Evolutionary conservation across 1,140 invertebrate genomes (phyloP).

Genomic region (Augochlora pura): DNA sequence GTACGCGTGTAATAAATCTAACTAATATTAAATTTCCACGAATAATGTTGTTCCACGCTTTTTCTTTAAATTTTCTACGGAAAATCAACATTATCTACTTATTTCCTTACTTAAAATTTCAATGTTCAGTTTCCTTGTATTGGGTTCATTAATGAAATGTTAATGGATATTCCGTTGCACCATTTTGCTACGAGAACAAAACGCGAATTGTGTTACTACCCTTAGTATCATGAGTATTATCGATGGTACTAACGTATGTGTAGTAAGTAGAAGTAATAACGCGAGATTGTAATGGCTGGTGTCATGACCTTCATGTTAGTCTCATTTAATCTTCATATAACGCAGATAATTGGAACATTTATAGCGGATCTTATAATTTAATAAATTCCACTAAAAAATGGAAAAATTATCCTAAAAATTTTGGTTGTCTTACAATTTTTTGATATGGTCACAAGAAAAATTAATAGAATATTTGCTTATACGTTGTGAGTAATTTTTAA

Average conservation of each 20-base stretch:
- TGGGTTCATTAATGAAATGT: background rate
- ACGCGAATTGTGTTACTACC: background rate
- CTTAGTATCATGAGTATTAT: background rate
- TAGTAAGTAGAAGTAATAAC: constrained; percentile 20
- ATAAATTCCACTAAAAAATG: constrained; percentile 45
- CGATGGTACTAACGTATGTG: background rate
- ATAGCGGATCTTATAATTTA: constrained; percentile 22
- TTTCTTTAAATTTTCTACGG: too few species aligned
- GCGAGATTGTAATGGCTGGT: constrained; percentile 31
- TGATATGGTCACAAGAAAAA: background rate
- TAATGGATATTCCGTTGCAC: background rate
- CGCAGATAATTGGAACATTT: constrained; percentile 14
- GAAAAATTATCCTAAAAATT: constrained; percentile 8
- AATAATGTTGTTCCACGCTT: too few species aligned
- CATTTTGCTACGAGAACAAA: too few species aligned
- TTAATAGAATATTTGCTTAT: background rate
- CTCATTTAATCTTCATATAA: constrained; percentile 45
- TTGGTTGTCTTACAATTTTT: background rate
- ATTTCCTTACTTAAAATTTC: too few species aligned
- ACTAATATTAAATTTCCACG: too few species aligned
- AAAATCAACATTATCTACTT: too few species aligned
- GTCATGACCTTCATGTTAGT: constrained; percentile 38
- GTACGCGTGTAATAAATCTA: too few species aligned
- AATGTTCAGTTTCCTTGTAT: too few species aligned
- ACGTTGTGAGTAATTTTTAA: too few species aligned